Evolutionary conservation across 2,113 vertebrate genomes (phyloP).

Genomic region (Catharus bicknelli): DNA sequence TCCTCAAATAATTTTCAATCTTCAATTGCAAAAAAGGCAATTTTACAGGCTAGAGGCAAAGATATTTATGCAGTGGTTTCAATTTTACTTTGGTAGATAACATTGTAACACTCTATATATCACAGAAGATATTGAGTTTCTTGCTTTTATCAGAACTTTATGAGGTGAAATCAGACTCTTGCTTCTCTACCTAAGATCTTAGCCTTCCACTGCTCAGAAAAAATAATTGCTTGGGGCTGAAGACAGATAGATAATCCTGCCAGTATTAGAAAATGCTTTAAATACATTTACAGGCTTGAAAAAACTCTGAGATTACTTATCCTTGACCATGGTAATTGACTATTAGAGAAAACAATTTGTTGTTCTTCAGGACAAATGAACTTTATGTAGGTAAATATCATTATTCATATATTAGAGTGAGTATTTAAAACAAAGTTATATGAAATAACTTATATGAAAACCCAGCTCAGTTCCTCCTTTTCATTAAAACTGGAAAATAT

Average conservation of each 20-base stretch:
- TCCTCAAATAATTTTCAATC: slow-evolving; percentile 38
- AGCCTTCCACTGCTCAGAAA: not conserved
- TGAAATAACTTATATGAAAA: not conserved
- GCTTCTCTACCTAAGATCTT: not conserved
- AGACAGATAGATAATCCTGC: not conserved
- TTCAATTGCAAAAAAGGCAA: not conserved
- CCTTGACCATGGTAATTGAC: not conserved
- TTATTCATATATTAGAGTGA: not conserved
- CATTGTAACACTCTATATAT: not conserved
- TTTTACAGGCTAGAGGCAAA: not conserved
- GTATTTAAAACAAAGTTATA: not conserved
- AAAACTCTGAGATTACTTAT: not conserved
- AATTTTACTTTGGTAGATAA: slow-evolving; percentile 38
- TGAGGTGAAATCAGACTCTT: slow-evolving; percentile 29
- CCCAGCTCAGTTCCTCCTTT: not conserved
- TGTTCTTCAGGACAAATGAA: not conserved
- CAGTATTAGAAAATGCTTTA: not conserved
- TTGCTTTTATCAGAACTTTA: slow-evolving; percentile 39
- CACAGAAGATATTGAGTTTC: slow-evolving; percentile 47
- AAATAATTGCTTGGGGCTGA: slow-evolving; percentile 15
- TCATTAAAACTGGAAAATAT: not conserved
- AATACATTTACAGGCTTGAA: not conserved
- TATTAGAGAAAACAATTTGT: not conserved
- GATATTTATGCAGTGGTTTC: not conserved
- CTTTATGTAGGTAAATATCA: not conserved